Evolutionary conservation across 2,113 vertebrate species (phyloP).

Genomic region (Lethenteron reissneri): DNA sequence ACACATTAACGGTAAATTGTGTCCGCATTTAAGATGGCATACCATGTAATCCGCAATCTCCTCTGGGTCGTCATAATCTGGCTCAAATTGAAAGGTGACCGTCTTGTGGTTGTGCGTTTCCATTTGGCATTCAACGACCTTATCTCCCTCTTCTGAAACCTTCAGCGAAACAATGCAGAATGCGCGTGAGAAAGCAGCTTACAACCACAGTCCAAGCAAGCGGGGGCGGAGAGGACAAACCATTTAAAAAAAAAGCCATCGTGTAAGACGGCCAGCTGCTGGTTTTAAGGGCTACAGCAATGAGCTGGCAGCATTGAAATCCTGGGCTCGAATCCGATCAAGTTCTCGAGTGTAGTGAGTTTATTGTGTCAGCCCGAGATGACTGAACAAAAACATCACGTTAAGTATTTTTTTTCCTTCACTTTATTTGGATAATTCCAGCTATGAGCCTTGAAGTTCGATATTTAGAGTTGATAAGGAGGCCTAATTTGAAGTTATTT

Average conservation of each 20-base stretch:
- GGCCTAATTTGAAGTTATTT: no score
- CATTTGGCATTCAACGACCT: conserved; percentile 96
- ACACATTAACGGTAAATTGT: no score
- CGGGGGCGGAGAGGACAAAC: neutral
- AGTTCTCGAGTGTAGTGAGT: no score
- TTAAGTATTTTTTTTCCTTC: no score
- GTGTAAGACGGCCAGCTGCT: neutral
- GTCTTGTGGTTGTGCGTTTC: conserved; percentile 99
- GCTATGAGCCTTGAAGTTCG: no score
- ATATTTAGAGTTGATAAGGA: no score
- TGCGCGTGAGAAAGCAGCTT: neutral
- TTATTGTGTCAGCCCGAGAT: no score
- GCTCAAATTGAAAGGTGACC: conserved; percentile 96
- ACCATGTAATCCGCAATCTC: conserved; percentile 97
- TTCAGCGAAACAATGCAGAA: conserved; percentile 15
- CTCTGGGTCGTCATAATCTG: conserved; percentile 83
- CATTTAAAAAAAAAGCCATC: neutral
- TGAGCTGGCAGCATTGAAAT: neutral
- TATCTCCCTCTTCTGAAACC: conserved; percentile 86
- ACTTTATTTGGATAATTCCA: no score
- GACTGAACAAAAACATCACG: no score
- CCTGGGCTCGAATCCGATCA: no score
- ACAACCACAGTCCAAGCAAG: neutral
- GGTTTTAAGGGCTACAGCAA: neutral
- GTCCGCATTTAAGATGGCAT: conserved; percentile 10